Evolutionary conservation across 2,113 vertebrate genomes (phyloP).

Genomic region (Amia ocellicauda): DNA sequence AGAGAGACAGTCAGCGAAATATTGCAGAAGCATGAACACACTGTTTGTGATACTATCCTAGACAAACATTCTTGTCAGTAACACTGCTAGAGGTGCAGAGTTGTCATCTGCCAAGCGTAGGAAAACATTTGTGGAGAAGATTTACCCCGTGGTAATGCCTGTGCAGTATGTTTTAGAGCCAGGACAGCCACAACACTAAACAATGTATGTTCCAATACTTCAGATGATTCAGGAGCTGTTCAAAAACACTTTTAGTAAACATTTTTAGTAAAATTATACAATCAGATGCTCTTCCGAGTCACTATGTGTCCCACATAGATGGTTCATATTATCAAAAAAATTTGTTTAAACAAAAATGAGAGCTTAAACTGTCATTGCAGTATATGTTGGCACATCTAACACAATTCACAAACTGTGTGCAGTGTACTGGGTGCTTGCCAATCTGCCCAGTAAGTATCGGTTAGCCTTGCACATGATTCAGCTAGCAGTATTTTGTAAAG

Average conservation of each 20-base stretch:
- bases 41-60: slow-evolving; percentile 11
- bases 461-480: slow-evolving; percentile 20
- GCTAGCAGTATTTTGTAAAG: slow-evolving; percentile 15
- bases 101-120: slow-evolving; percentile 20
- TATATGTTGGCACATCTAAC: too few relatives aligned
- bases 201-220: slow-evolving; percentile 38
- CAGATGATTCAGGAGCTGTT: slow-evolving; percentile 34
- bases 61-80: slow-evolving; percentile 19
- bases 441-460: slow-evolving; percentile 20
- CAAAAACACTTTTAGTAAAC: slow-evolving; percentile 34
- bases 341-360: too few relatives aligned
- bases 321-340: slow-evolving; percentile 31
- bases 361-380: too few relatives aligned
- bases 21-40: slow-evolving; percentile 23
- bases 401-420: too few relatives aligned
- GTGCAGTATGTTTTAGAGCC: slow-evolving; percentile 28
- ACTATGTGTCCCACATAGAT: slow-evolving; percentile 20
- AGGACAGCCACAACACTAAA: slow-evolving; percentile 22
- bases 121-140: slow-evolving; percentile 30
- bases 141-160: slow-evolving; percentile 26
- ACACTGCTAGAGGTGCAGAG: slow-evolving; percentile 19
- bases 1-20: slow-evolving; percentile 12
- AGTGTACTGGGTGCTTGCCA: slow-evolving; percentile 22
- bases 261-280: slow-evolving; percentile 26
- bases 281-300: slow-evolving; percentile 1